Conservation (phyloP, 2,797 vertebrate species). For the Chaunax sp. region DNA sequence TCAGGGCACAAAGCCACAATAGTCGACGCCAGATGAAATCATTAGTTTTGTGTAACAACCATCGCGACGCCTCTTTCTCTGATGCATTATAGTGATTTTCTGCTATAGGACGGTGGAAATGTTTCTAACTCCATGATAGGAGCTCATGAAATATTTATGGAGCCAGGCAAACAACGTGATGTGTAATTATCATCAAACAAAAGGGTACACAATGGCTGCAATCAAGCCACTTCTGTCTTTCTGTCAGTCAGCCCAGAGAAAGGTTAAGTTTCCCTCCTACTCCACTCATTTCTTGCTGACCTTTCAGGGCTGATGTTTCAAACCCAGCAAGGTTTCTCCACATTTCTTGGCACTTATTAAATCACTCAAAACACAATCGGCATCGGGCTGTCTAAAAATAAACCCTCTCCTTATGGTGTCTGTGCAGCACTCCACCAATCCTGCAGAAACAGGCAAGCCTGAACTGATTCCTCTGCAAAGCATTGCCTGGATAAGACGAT, state of each 20-base stretch:
- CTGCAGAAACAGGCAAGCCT: constrained; percentile 24
- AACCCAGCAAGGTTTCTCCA: constrained; percentile 55
- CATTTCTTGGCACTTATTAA: constrained; percentile 59
- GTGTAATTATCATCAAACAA: constrained; percentile 85
- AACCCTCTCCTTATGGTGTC: constrained; percentile 14
- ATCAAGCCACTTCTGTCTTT: constrained; percentile 78
- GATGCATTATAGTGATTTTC: constrained; percentile 16
- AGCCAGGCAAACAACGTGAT: constrained; percentile 76
- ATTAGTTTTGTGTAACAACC: constrained; percentile 33
- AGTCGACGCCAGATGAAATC: constrained; percentile 4
- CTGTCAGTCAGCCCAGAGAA: constrained; percentile 67
- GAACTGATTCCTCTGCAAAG: constrained; percentile 41
- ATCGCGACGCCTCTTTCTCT: not conserved
- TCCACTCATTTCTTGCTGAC: constrained; percentile 69
- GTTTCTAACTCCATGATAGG: constrained; percentile 34
- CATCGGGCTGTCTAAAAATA: constrained; percentile 64
- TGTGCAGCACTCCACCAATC: constrained; percentile 1
- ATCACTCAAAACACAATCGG: constrained; percentile 70
- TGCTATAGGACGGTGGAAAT: constrained; percentile 28
- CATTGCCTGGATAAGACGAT: constrained; percentile 45
- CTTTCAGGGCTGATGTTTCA: constrained; percentile 62
- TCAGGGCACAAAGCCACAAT: constrained; percentile 1
- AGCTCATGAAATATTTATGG: constrained; percentile 74
- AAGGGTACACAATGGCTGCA: constrained; percentile 79
- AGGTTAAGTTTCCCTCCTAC: constrained; percentile 72